Conservation (phyloP, 2,888 invertebrate species). For the Lasioglossum marginatum region DNA sequence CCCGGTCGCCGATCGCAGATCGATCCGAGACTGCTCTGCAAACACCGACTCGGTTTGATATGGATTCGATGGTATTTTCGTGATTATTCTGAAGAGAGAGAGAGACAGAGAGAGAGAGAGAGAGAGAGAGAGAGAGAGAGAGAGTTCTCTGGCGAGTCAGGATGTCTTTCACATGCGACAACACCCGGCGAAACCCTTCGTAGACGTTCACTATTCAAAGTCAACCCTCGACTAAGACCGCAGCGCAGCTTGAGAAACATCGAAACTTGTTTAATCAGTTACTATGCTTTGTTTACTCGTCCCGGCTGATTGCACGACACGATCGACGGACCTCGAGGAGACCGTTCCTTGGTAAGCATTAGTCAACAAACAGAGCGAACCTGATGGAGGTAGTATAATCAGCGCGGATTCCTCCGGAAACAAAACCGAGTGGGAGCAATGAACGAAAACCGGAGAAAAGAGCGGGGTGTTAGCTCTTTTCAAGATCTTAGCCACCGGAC, state of each 20-base stretch:
- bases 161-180: not conserved
- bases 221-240: not conserved
- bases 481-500: not conserved
- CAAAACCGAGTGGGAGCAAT: not conserved
- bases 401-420: not conserved
- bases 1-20: not conserved
- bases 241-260: not conserved
- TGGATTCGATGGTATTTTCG: not conserved
- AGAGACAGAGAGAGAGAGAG: no score
- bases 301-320: not conserved
- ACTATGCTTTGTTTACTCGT: not conserved
- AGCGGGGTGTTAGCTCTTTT: not conserved
- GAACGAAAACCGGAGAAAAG: not conserved
- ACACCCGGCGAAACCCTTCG: not conserved
- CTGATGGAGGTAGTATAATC: not conserved
- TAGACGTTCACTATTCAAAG: not conserved
- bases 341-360: not conserved
- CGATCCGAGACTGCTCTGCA: not conserved
- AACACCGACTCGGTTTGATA: not conserved
- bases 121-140: not conserved
- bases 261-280: slow-evolving; percentile 17
- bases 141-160: not conserved
- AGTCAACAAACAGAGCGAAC: not conserved
- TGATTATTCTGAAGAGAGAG: not conserved
- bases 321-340: not conserved